Conservation (phyloP, 2,797 vertebrate genomes). For the Mus minutoides region DNA sequence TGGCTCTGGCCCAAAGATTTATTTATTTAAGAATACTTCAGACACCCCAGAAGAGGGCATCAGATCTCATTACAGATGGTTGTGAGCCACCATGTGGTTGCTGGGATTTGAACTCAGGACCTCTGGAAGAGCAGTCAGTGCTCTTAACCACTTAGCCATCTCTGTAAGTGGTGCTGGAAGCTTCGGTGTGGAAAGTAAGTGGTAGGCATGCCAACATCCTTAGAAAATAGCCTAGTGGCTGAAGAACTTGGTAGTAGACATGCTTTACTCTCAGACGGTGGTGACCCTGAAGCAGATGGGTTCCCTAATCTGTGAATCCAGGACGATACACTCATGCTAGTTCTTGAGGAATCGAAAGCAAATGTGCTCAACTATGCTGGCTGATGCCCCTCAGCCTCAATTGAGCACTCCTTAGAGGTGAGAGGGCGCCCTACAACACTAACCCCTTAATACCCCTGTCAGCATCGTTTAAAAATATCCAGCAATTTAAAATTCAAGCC, state of each 20-base stretch:
- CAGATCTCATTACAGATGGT: too few species aligned
- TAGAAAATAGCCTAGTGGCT: neutral
- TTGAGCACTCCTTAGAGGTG: neutral
- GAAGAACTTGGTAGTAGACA: slow-evolving; percentile 9
- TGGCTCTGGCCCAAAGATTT: too few species aligned
- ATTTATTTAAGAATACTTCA: too few species aligned
- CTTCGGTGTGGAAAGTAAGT: neutral
- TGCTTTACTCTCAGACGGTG: neutral
- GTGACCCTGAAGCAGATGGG: neutral
- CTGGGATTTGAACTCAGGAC: too few species aligned
- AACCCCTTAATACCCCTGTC: neutral
- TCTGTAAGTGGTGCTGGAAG: neutral
- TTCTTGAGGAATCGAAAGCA: slow-evolving; percentile 29
- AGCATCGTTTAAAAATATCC: slow-evolving; percentile 11
- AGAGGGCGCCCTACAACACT: neutral
- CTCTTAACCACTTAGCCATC: too few species aligned
- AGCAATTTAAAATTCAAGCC: neutral
- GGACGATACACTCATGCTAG: neutral
- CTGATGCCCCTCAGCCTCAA: neutral
- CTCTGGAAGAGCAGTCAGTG: too few species aligned
- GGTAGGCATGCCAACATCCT: neutral
- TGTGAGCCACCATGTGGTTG: too few species aligned
- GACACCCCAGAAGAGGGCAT: too few species aligned
- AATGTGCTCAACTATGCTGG: neutral
- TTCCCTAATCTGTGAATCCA: neutral